Conservation (phyloP, 1,140 invertebrate genomes). For the Saxidomus purpurata region DNA sequence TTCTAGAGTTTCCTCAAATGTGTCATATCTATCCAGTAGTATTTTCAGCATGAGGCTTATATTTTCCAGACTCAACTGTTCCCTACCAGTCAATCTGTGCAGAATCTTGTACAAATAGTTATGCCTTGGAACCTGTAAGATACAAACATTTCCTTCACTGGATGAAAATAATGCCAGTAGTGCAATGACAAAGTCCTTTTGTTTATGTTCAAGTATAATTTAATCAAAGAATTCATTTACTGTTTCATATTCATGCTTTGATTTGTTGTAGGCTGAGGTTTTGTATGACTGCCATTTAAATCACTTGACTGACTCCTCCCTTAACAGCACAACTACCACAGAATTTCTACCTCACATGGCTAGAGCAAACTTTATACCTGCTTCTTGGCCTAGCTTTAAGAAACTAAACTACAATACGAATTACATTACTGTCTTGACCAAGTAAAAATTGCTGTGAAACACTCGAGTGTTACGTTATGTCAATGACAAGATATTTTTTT, state of each 20-base stretch:
- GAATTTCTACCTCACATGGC: no score
- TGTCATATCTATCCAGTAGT: conserved; percentile 80
- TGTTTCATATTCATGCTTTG: not conserved
- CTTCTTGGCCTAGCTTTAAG: no score
- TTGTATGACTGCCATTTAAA: no score
- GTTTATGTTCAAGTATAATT: not conserved
- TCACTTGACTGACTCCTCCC: no score
- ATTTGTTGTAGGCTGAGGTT: no score
- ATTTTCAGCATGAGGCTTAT: conserved; percentile 70
- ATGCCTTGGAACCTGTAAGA: conserved; percentile 69
- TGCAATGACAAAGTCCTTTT: no score
- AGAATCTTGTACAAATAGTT: conserved; percentile 67
- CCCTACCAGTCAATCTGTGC: conserved; percentile 31
- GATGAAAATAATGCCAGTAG: no score
- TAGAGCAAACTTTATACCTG: no score
- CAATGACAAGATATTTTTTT: conserved; percentile 13
- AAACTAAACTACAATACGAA: no score
- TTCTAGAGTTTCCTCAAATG: conserved; percentile 55
- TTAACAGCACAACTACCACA: no score
- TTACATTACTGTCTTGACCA: no score
- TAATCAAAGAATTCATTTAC: not conserved
- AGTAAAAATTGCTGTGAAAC: not conserved
- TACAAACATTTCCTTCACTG: not conserved
- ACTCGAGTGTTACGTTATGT: no score
- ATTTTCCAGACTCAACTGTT: conserved; percentile 66